Base-by-base conservation (phyloP, 2,113 vertebrate species). In the Rafetus swinhoei region DNA sequence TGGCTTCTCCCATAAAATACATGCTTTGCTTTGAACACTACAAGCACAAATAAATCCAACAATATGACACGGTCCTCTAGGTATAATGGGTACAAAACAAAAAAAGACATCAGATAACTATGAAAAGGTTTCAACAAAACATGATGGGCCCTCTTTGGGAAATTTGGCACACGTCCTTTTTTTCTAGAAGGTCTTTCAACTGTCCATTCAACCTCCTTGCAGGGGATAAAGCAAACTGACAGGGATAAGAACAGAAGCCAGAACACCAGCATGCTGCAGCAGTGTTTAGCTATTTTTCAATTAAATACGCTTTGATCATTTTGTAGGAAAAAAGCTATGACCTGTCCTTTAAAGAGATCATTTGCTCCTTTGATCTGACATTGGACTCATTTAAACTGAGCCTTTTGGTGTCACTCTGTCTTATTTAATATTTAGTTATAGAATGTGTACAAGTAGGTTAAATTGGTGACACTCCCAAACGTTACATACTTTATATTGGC, bases 71-170 rank as follows among this genome's bases (percentile, higher is more conserved):
- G 65, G 91, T 93, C 94, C 96, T 97, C 95, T 74, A 96, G 95
- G 96, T 97, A 96, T 94, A 93, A 97, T 94, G 91, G 95, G 91
- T 88, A 96, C 81, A 94, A 95, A 95, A 80, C 53, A 95, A 93
- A 96, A 96, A 97, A 92, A 90, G 81, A 86, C 91, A 94, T 82
- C 14, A 14, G 16, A 80, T 74, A 87, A 93, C 94, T 94, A 91
- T 1, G 8, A 91, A 83, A 97, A 96, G 79, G 45, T 84, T 96
- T 86, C 87, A 96, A 89, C 79, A 81, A 94, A 95, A 87, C 25
- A 90, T 76, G 92, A 85, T 57, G 86, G 90, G 93, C 86, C 60
- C 89, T 91, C 93, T 14, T 21, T 72, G 92, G 95, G 82, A 81
- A 93, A 92, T 79, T 55, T 57, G 84, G 88, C 90, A 92, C 91